Base-by-base conservation (phyloP, 2,113 vertebrate genomes). In the Lepus europaeus region DNA sequence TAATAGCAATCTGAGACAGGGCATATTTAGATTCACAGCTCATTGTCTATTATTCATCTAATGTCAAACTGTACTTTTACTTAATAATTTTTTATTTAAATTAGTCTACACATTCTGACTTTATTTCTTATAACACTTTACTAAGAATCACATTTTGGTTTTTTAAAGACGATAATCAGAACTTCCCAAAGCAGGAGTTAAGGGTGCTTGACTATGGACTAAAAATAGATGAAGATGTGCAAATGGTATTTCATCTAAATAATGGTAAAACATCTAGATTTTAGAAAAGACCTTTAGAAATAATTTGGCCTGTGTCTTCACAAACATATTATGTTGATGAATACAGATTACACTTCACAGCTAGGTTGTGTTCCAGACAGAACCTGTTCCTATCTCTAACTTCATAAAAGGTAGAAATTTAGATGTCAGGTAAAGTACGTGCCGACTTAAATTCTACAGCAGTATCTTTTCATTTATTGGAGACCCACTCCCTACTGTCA, bases 141-240 rank as follows among this genome's bases (percentile, higher is more conserved):
- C 19, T 80, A 8, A 76, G 61, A 92, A 80, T 68, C 45, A 81
- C 8, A 49, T 33, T 13, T 91, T 9, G 29, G 77, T 20, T 86
- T 91, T 45, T 68, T 53, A 86, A 92, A 86, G 53, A 16, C 80
- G 27, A 85, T 76, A 25, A 59, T 63, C 33, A 78, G 19, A 91
- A 89, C 56, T 23, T 81, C 53, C 9, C 14, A 64, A 63, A 76
- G 45, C 25, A 90, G 20, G 63, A 88, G 61, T 16, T 80, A 63
- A 23, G 20, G 33, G n/a, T 4, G 5, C 73, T 39, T 20, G 9
- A 76, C 72, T 74, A 45, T 77, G 9, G 4, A 84, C 59, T 64
- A 51, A 93, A 93, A 56, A 29, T 25, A 9, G 39, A 79, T 77
- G 59, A 72, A 78, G 72, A 90, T 29, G 5, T 91, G 16, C 51